Conservation (phyloP, 2,888 invertebrate genomes). For the Venusia cambrica region DNA sequence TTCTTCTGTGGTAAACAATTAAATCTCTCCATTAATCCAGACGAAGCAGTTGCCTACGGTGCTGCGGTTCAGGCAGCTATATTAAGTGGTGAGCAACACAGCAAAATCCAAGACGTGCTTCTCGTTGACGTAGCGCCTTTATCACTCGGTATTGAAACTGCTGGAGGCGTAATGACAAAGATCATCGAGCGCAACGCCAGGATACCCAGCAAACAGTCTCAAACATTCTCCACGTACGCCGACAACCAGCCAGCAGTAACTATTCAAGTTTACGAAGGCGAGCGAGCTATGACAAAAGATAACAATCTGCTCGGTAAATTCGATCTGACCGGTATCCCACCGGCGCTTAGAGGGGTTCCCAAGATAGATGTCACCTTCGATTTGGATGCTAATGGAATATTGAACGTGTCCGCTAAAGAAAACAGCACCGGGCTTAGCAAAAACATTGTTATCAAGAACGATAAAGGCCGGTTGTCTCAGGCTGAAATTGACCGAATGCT, state of each 20-base stretch:
- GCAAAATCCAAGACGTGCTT: conserved; percentile 85
- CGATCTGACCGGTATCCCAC: conserved; percentile 85
- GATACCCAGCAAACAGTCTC: conserved; percentile 86
- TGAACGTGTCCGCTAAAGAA: conserved; percentile 91
- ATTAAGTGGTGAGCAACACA: conserved; percentile 86
- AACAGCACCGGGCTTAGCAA: conserved; percentile 84
- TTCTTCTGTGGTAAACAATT: conserved; percentile 88
- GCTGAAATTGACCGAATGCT: conserved; percentile 91
- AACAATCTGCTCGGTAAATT: conserved; percentile 85
- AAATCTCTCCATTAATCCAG: conserved; percentile 89
- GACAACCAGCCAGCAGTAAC: conserved; percentile 90
- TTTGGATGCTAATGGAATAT: conserved; percentile 88
- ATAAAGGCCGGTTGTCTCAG: conserved; percentile 89
- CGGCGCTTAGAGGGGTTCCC: conserved; percentile 85
- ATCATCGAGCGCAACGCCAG: conserved; percentile 86
- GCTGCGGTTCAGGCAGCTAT: conserved; percentile 89
- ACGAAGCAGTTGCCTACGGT: conserved; percentile 90
- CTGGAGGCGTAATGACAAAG: conserved; percentile 89
- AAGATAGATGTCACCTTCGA: conserved; percentile 88
- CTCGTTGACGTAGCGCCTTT: conserved; percentile 82
- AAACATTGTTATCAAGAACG: conserved; percentile 91
- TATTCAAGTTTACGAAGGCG: conserved; percentile 88
- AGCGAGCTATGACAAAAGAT: conserved; percentile 90
- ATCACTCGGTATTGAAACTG: conserved; percentile 89
- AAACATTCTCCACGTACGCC: conserved; percentile 89